A percentile compares a stretch with the other conserved stretches of the same genome.
phyloP scores from a whole-genome alignment of 2,113 vertebrate species.

The Malaclemys terrapin region DNA sequence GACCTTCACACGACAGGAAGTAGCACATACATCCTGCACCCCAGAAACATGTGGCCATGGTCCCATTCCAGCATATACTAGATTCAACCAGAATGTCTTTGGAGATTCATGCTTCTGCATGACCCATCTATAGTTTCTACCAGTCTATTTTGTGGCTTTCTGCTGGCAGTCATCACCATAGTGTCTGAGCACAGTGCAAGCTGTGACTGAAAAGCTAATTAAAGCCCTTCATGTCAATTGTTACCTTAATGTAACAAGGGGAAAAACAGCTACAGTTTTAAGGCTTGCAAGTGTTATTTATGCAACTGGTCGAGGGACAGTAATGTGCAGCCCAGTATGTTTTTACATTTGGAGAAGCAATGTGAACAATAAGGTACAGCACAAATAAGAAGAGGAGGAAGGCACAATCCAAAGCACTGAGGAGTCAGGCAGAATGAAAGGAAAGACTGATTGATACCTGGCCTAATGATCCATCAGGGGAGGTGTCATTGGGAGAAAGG shows the following conservation, averaged over 20 bases:
- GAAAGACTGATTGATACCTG: background rate
- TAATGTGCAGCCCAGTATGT: fast-evolving
- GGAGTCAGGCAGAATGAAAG: background rate
- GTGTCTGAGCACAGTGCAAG: background rate
- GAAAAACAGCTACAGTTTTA: background rate
- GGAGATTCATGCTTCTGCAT: background rate
- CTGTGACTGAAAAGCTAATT: background rate
- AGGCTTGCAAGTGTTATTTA: background rate
- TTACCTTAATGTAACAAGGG: background rate
- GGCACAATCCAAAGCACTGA: background rate
- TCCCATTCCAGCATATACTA: background rate
- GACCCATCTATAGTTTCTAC: background rate
- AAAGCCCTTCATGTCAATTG: background rate
- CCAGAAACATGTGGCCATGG: background rate
- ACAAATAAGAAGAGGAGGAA: background rate
- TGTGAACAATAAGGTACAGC: background rate
- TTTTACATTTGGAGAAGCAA: slow-evolving; percentile 22
- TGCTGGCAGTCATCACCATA: background rate
- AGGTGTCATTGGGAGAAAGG: background rate
- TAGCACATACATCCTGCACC: background rate
- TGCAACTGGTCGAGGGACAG: background rate
- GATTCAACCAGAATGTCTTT: background rate
- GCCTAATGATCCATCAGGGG: background rate
- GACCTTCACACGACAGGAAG: background rate
- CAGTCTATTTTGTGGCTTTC: background rate